Evolutionary conservation across 2,888 invertebrate species (phyloP), one percentile per base, ranked within the genome.

Genomic region (Aleiodes alternator): DNA sequence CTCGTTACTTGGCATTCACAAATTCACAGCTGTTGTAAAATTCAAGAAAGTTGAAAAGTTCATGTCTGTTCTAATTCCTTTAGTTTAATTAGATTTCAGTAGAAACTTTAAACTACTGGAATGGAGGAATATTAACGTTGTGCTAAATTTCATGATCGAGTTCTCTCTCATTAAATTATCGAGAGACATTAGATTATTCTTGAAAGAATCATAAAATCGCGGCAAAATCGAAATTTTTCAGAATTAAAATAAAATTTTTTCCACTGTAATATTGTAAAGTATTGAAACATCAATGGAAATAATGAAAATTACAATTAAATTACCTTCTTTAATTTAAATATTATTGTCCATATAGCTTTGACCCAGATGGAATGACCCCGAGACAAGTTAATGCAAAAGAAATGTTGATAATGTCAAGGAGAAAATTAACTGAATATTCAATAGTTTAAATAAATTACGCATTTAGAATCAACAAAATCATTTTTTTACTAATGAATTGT

Each of bases 11-110:
- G 7, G 43, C 16, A 61, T 61, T 48, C 48, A 23, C 48, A 64
- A 64, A 16, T 64, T 43, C 16, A 34, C 48, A 38, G 64, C 23
- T 23, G 23, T 1, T 64, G 11, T 64, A 48, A 64, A 64, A 64
- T 64, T 64, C 48, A 34, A 64, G 16, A 64, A 64, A 64, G 64
- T 64, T 64, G 64, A 48, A 16, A 14, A 48, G 34, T 64, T 64
- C 4, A 16, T 16, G 16, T 29, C 48, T 48, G 7, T 8, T 34
- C 43, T 48, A 48, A 64, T 64, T 48, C 7, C 16, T 43, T 64
- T 64, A 64, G 9, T 64, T 64, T 48, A 64, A 64, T 64, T 64
- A 48, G 9, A 64, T 64, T 9, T 23, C 5, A 64, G 16, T 64
- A n/a, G 14, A 48, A 64, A 64, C 43, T 43, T 9, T 11, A 48